Conservation (phyloP, 2,113 vertebrate species). For the Ameiurus melas region DNA sequence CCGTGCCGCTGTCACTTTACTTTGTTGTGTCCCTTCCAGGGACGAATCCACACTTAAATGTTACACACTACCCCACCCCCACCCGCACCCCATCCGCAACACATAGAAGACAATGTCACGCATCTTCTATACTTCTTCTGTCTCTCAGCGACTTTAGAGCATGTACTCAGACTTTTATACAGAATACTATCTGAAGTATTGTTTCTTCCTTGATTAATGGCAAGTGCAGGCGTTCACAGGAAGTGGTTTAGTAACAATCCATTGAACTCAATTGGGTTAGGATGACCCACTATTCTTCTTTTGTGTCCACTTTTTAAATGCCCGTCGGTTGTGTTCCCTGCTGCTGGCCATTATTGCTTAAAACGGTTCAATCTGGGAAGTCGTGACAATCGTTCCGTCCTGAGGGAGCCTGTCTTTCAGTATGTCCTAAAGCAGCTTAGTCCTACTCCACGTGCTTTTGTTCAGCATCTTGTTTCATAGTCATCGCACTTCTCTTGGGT, state of each 20-base stretch:
- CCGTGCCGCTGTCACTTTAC: constrained; percentile 6
- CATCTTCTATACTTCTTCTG: not conserved
- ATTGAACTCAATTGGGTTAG: constrained; percentile 17
- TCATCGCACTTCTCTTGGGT: not conserved
- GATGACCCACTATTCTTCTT: constrained; percentile 33
- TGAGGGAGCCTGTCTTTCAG: not conserved
- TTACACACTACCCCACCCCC: too few relatives aligned
- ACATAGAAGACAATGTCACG: not conserved
- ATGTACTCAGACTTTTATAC: not conserved
- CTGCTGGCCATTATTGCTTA: not conserved
- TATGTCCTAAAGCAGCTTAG: not conserved
- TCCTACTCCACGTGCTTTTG: not conserved
- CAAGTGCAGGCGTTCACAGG: constrained; percentile 26
- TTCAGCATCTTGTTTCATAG: not conserved
- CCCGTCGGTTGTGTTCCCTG: constrained; percentile 29
- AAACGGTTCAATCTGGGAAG: constrained; percentile 20
- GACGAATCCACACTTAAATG: constrained; percentile 12
- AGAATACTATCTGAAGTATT: not conserved
- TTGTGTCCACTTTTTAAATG: constrained; percentile 31
- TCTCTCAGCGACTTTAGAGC: not conserved
- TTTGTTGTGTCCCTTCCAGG: not conserved
- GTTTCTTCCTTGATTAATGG: constrained; percentile 21
- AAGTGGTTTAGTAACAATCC: constrained; percentile 24
- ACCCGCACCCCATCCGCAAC: not conserved
- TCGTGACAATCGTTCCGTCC: not conserved